Conservation (phyloP, 2,888 invertebrate genomes). For the Iselma pallidipennis region DNA sequence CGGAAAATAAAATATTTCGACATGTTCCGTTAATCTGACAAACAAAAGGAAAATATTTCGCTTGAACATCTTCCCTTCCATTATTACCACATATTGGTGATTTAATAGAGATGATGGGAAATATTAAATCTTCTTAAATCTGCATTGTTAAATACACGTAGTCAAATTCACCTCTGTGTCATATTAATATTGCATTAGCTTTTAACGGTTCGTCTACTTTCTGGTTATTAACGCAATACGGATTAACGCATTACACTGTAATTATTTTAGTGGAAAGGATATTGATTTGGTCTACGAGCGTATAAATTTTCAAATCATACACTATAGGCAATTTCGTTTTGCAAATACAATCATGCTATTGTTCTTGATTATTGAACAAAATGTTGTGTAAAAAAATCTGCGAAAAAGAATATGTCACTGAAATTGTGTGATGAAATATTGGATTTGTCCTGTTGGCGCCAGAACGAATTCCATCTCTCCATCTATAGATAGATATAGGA, state of each 20-base stretch:
- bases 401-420: background rate
- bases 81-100: no score
- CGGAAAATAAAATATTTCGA: no score
- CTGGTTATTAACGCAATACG: background rate
- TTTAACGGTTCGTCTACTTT: background rate
- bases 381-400: background rate
- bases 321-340: no score
- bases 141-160: background rate
- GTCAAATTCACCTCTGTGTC: background rate
- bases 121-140: background rate
- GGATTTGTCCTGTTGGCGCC: background rate
- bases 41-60: no score
- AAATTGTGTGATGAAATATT: background rate
- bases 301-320: no score
- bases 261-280: background rate
- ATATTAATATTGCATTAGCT: background rate
- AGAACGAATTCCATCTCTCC: background rate
- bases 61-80: no score
- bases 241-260: background rate
- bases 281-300: background rate
- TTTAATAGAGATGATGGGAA: no score
- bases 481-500: background rate
- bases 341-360: no score
- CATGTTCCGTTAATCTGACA: no score
- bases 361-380: no score